Percentiles rank a stretch among this genome's conserved stretches.
Conservation (phyloP, 1,140 invertebrate species). For the Atta cephalotes region DNA sequence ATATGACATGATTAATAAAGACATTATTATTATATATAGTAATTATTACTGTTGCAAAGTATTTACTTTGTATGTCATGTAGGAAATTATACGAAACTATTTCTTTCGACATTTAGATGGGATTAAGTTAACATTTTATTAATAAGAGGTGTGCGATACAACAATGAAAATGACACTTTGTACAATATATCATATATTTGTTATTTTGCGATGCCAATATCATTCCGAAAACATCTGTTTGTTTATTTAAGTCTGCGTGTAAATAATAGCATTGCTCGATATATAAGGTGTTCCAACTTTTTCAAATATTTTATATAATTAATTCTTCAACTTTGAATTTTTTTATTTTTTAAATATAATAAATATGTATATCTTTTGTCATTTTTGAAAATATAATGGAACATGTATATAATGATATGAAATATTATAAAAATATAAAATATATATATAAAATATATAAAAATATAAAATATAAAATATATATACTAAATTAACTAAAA, state of each 20-base stretch:
- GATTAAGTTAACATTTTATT: neutral
- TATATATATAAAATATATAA: neutral
- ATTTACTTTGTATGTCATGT: neutral
- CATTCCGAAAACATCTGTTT: slow-evolving; percentile 4
- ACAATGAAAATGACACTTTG: neutral
- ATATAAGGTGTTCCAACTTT: neutral
- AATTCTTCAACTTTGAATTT: neutral
- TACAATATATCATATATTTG: slow-evolving; percentile 1
- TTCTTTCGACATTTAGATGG: neutral
- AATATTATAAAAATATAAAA: neutral
- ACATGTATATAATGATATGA: neutral
- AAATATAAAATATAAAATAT: neutral
- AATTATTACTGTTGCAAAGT: neutral
- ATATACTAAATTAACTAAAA: neutral
- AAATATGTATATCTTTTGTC: neutral
- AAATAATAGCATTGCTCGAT: neutral
- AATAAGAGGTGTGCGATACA: neutral
- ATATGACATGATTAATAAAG: neutral
- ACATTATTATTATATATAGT: too few species aligned
- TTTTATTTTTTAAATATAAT: neutral
- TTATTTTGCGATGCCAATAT: neutral
- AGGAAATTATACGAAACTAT: neutral
- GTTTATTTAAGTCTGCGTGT: neutral
- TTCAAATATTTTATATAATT: neutral
- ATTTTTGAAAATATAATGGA: neutral